These are phyloP conservation scores for Phrynocephalus versicolor DNA, from an alignment of 2,113 vertebrate species.

Conservation along the genomic window DNA sequence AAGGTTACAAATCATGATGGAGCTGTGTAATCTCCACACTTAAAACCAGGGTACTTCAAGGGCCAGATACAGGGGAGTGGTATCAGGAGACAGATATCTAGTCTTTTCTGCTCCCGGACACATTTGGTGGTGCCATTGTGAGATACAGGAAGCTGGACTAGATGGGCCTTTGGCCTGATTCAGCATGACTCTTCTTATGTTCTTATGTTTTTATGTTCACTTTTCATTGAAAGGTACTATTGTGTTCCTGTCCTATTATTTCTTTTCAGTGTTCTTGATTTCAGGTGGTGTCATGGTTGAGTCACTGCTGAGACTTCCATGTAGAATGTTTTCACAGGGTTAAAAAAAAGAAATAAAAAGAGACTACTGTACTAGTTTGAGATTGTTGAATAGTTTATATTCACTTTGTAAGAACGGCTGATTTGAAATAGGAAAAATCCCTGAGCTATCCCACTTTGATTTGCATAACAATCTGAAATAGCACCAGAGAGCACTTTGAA, in stretches of 20 bases:
- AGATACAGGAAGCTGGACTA: too few relatives aligned
- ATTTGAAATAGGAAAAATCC: neutral
- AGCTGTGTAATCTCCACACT: too few relatives aligned
- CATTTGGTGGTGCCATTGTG: too few relatives aligned
- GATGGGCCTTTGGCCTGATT: too few relatives aligned
- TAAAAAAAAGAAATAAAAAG: too few relatives aligned
- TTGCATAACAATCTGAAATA: rapidly evolving
- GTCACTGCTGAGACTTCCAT: slow-evolving; percentile 1
- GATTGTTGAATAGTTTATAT: neutral
- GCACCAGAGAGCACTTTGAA: neutral
- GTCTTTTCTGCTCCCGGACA: too few relatives aligned
- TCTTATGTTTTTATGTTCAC: too few relatives aligned
- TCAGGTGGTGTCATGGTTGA: neutral
- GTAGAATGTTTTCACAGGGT: neutral
- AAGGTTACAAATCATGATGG: too few relatives aligned
- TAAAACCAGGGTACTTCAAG: too few relatives aligned
- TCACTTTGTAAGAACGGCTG: neutral
- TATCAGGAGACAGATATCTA: too few relatives aligned
- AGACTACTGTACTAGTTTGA: slow-evolving; percentile 1
- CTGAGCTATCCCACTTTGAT: neutral
- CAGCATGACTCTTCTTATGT: too few relatives aligned
- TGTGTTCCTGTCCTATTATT: neutral
- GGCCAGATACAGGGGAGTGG: too few relatives aligned
- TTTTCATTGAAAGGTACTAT: neutral
- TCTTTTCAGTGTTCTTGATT: neutral